Evolutionary conservation across 1,140 invertebrate species (phyloP).

Genomic region (Caerostris darwini): DNA sequence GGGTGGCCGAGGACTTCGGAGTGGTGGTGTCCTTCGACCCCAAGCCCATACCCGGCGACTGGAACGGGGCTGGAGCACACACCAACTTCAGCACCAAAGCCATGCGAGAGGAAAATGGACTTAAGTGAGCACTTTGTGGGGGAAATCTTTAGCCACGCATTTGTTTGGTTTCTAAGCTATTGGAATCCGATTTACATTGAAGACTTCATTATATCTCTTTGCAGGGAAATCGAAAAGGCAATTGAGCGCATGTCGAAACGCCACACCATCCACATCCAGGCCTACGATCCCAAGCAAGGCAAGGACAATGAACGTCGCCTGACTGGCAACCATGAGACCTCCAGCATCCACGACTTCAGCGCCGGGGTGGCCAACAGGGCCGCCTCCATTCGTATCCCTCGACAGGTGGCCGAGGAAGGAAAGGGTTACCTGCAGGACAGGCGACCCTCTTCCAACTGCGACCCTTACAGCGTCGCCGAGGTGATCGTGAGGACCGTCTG

Average conservation of each 20-base stretch:
- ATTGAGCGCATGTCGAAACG: conserved; percentile 90
- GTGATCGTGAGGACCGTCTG: conserved; percentile 88
- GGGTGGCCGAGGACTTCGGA: conserved; percentile 95
- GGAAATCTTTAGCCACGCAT: background rate
- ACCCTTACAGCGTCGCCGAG: conserved; percentile 91
- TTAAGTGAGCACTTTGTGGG: conserved; percentile 83
- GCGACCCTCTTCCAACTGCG: conserved; percentile 95
- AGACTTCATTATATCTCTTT: too few species aligned
- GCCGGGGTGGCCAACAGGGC: conserved; percentile 85
- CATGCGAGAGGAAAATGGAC: conserved; percentile 92
- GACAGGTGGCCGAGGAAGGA: conserved; percentile 88
- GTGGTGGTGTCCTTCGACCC: conserved; percentile 93
- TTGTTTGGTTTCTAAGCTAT: too few species aligned
- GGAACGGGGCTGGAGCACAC: conserved; percentile 95
- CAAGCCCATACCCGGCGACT: conserved; percentile 91
- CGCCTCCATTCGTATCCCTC: conserved; percentile 83
- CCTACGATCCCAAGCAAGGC: conserved; percentile 91
- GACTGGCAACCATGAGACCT: conserved; percentile 93
- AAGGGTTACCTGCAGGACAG: conserved; percentile 97
- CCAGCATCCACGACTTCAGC: conserved; percentile 92
- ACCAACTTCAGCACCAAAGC: conserved; percentile 94
- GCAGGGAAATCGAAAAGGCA: conserved; percentile 78
- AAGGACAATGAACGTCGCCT: conserved; percentile 92
- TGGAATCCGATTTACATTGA: too few species aligned
- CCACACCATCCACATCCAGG: conserved; percentile 93